These are phyloP conservation scores for Phortica magna DNA, from an alignment of 2,888 invertebrate species.

Conservation along the genomic window DNA sequence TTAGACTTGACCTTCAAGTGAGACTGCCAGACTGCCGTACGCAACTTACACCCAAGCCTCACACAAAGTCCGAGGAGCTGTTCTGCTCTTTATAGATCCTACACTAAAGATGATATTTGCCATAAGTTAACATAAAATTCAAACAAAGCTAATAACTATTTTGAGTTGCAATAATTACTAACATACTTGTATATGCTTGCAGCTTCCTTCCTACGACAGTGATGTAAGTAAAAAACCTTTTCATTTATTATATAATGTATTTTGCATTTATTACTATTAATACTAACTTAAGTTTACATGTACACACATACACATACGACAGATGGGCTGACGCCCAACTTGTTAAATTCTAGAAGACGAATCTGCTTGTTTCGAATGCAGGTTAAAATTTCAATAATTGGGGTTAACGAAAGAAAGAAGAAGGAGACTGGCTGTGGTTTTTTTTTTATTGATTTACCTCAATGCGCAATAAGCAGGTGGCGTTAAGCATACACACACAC, in stretches of 20 bases:
- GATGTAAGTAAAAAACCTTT: slow-evolving; percentile 58
- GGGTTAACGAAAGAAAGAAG: not conserved
- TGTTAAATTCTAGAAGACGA: not conserved
- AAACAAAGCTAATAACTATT: not conserved
- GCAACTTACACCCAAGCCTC: no score
- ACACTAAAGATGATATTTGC: no score
- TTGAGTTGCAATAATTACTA: slow-evolving; percentile 16
- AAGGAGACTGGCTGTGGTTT: not conserved
- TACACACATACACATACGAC: not conserved
- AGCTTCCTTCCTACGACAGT: slow-evolving; percentile 71
- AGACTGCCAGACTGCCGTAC: no score
- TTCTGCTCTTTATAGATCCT: no score
- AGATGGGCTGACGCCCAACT: not conserved
- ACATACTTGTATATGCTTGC: slow-evolving; percentile 46
- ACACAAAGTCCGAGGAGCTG: no score
- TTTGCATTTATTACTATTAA: not conserved
- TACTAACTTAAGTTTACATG: not conserved
- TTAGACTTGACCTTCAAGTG: no score
- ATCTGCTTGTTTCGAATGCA: not conserved
- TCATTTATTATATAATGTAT: no score
- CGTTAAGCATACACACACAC: no score
- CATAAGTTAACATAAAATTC: not conserved
- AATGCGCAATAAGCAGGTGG: not conserved
- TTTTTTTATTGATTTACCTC: not conserved
- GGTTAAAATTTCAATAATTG: not conserved